phyloP scores from a whole-genome alignment of 2,797 vertebrate genomes.

The Pseudochromis fuscus region DNA sequence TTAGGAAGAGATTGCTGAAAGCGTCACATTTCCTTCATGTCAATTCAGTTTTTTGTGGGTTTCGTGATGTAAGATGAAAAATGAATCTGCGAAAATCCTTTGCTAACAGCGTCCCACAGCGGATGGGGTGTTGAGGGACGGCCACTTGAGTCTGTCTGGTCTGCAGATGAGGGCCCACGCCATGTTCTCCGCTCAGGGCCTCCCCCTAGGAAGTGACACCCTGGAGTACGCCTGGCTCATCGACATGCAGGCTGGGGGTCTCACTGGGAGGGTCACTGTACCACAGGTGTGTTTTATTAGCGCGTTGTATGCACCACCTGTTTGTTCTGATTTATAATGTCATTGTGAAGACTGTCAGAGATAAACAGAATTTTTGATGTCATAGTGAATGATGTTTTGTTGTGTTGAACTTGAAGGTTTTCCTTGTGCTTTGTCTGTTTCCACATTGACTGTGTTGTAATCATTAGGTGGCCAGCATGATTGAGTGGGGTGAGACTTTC shows the following conservation, averaged over 20 bases:
- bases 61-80: not conserved
- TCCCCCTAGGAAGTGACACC: conserved; percentile 91
- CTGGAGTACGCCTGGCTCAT: conserved; percentile 98
- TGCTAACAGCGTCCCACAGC: conserved; percentile 88
- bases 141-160: conserved; percentile 94
- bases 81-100: not conserved
- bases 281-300: conserved; percentile 88
- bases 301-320: not conserved
- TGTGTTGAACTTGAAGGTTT: not conserved
- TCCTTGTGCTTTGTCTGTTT: not conserved
- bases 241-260: conserved; percentile 93
- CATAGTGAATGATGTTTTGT: not conserved
- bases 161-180: conserved; percentile 97
- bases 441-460: conserved; percentile 20
- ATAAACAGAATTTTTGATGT: too few species aligned
- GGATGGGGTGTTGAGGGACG: conserved; percentile 93
- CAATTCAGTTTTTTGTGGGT: not conserved
- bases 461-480: conserved; percentile 89
- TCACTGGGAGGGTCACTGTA: conserved; percentile 93
- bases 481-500: conserved; percentile 96
- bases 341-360: too few species aligned
- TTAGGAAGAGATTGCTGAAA: not conserved
- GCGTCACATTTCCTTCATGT: not conserved
- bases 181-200: conserved; percentile 96
- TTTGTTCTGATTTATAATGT: not conserved